A percentile compares a stretch with the other conserved stretches of the same genome.
These are phyloP conservation scores for Marronus borbonicus DNA, from an alignment of 2,888 invertebrate genomes.

Conservation along the genomic window DNA sequence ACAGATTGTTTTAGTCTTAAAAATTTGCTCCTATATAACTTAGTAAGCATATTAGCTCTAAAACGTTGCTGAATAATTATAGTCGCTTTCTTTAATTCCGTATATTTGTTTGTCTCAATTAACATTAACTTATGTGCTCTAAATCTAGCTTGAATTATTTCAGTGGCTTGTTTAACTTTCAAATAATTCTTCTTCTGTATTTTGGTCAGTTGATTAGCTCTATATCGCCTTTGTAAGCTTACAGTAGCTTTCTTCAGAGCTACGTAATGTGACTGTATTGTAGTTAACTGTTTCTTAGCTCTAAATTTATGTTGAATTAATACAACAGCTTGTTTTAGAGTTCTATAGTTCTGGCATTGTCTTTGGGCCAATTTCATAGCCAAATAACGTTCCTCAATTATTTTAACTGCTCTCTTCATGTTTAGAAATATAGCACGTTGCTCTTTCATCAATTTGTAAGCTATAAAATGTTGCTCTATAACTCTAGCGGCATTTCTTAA, in stretches of 20 bases:
- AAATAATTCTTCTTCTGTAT: conserved; percentile 15
- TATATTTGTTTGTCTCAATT: conserved; percentile 57
- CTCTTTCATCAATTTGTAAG: conserved; percentile 52
- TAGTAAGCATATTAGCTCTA: conserved; percentile 28
- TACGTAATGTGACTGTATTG: conserved; percentile 60
- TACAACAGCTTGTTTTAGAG: conserved; percentile 62
- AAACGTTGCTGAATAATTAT: conserved; percentile 16
- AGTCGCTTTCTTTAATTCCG: conserved; percentile 56
- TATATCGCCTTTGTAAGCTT: conserved; percentile 65
- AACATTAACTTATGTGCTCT: conserved; percentile 60
- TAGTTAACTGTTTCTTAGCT: conserved; percentile 62
- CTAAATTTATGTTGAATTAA: conserved; percentile 60
- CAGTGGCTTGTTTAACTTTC: conserved; percentile 54
- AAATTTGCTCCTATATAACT: not conserved
- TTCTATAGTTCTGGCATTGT: conserved; percentile 63
- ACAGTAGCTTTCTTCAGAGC: conserved; percentile 63
- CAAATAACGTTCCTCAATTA: conserved; percentile 73
- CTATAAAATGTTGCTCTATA: conserved; percentile 24
- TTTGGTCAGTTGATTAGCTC: conserved; percentile 58
- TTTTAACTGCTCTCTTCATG: conserved; percentile 66
- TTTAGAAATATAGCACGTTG: conserved; percentile 27
- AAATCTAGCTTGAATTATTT: conserved; percentile 60
- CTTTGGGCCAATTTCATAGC: conserved; percentile 63
- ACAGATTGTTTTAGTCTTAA: conserved; percentile 53
- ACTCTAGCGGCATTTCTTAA: conserved; percentile 3